Evolutionary conservation across 2,888 invertebrate species (phyloP), one percentile per base, ranked within the genome.

Genomic region (Cetonia aurata): DNA sequence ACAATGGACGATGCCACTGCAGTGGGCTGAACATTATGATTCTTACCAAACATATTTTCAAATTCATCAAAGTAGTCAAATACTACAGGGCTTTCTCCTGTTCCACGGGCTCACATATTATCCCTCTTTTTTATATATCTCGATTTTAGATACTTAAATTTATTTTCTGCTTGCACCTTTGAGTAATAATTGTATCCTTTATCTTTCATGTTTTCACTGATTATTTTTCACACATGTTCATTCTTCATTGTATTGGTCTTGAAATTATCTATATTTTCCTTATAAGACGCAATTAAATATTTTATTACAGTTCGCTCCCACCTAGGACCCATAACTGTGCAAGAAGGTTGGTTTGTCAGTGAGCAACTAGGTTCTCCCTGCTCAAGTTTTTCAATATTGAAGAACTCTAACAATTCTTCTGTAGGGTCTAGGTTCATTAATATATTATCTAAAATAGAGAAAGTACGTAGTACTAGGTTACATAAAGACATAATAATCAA

Each of bases 71-170:
- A 44, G 44, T 44, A 44, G 13, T 44, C 44, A 44, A 44, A 44
- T 44, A 13, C 44, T n/a, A 44, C 44, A 44, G 3, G 44, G 44
- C 44, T 44, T 6, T 44, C 44, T 44, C 12, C 44, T 44, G 44
- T 44, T 44, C 44, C 44, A 44, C 44, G 44, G 44, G 12, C 44
- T n/a, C 3, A 44, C 44, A 44, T 44, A 44, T 44, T 44, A 13
- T 44, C 44, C 44, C 13, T 44, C 44, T 44, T 44, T 44, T 44
- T 44, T 13, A 44, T 44, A 44, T 44, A 44, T 44, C 44, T 44
- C 13, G 44, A 44, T 10, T 44, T 44, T 44, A 44, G 13, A 44
- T 44, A 44, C 13, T 44, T 44, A 44, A 44, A 44, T 44, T 13
- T 44, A 44, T 44, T 44, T 13, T 44, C 44, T 44, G 6, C 44